A percentile compares a stretch with the other conserved stretches of the same genome.
phyloP scores from a whole-genome alignment of 1,140 invertebrate genomes.

The Paraescarpia echinospica region DNA sequence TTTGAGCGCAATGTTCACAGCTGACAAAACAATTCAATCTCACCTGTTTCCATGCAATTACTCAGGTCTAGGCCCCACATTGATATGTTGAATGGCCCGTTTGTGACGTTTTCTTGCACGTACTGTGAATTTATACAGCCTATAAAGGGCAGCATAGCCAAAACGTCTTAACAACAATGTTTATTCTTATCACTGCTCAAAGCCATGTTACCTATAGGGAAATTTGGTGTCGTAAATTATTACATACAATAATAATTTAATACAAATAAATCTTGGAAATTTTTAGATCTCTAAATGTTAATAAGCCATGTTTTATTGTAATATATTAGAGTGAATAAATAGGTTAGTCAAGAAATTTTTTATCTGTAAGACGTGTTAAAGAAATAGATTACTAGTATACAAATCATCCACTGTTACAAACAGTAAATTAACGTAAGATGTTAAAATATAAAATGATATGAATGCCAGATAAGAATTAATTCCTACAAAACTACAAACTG shows the following conservation, averaged over 20 bases:
- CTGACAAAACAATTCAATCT: not conserved
- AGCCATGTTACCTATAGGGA: not conserved
- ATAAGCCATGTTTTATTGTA: not conserved
- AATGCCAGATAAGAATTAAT: not conserved
- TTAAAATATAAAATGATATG: not conserved
- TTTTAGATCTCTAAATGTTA: not conserved
- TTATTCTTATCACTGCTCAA: not conserved
- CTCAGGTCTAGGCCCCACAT: not conserved
- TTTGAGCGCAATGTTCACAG: not conserved
- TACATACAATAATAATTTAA: not conserved
- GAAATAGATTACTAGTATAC: not conserved
- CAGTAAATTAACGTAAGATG: not conserved
- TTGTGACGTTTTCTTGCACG: slow-evolving; percentile 4
- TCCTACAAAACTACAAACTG: not conserved
- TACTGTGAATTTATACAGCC: slow-evolving; percentile 5
- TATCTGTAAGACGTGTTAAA: not conserved
- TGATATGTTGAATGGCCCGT: not conserved
- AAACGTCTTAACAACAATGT: not conserved
- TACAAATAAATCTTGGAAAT: too few species aligned
- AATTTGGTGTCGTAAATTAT: not conserved
- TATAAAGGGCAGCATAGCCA: slow-evolving; percentile 4
- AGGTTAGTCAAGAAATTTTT: not conserved
- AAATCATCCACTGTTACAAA: not conserved
- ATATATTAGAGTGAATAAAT: not conserved
- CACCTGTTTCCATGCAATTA: not conserved